phyloP scores from a whole-genome alignment of 2,888 invertebrate genomes.

The Plutella xylostella region DNA sequence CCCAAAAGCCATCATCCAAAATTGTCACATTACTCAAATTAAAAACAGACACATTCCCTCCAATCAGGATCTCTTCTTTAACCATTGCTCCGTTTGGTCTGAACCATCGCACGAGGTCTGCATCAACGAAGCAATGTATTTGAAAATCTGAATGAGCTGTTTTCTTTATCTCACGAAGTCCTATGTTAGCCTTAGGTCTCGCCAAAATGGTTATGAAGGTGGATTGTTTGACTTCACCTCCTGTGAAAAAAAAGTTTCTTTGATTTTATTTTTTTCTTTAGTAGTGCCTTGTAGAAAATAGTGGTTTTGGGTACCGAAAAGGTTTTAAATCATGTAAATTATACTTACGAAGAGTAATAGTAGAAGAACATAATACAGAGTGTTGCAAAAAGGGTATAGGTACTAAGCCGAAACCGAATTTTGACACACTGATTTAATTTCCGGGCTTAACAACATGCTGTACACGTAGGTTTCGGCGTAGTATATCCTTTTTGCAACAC shows the following conservation, averaged over 20 bases:
- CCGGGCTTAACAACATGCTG: too few relatives aligned
- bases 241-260: constrained; percentile 32
- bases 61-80: constrained; percentile 22
- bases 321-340: too few relatives aligned
- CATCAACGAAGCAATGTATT: constrained; percentile 39
- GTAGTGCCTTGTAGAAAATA: too few relatives aligned
- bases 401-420: too few relatives aligned
- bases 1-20: constrained; percentile 35
- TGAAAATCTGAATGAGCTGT: constrained; percentile 28
- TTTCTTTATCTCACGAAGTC: constrained; percentile 32
- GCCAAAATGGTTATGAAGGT: constrained; percentile 28
- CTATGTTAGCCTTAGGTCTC: constrained; percentile 43
- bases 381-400: too few relatives aligned
- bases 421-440: too few relatives aligned
- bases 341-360: too few relatives aligned
- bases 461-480: too few relatives aligned
- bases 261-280: too few relatives aligned
- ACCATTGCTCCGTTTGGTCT: constrained; percentile 25
- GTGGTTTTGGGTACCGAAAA: too few relatives aligned
- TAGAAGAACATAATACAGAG: too few relatives aligned
- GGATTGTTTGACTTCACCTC: constrained; percentile 36
- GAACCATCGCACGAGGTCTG: constrained; percentile 32
- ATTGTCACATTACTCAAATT: constrained; percentile 30
- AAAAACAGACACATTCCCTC: constrained; percentile 26
- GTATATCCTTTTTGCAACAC: too few relatives aligned